These are phyloP conservation scores for Nestor notabilis DNA, from an alignment of 2,113 vertebrate genomes.

Conservation along the genomic window DNA sequence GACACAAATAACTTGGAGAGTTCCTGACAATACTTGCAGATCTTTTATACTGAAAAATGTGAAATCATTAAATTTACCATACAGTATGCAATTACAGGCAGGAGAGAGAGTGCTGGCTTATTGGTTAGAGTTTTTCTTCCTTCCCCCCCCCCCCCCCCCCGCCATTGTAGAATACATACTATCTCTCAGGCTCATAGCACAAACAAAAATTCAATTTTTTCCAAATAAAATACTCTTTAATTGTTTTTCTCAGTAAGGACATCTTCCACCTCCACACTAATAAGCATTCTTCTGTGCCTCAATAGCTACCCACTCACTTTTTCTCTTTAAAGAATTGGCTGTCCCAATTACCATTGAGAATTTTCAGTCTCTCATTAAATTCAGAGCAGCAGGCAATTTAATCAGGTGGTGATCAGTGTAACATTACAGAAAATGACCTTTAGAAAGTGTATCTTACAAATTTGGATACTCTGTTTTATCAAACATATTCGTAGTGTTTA, in stretches of 20 bases:
- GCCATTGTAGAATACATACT: too few relatives aligned
- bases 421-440: conserved; percentile 24
- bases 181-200: too few relatives aligned
- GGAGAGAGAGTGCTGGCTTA: background rate
- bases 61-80: background rate
- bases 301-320: conserved; percentile 48
- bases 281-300: conserved; percentile 47
- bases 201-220: conserved; percentile 47
- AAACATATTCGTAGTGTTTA: background rate
- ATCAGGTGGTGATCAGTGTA: conserved; percentile 20
- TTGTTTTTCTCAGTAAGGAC: conserved; percentile 37
- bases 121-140: background rate
- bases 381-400: conserved; percentile 17
- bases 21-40: background rate
- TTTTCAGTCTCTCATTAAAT: conserved; percentile 61
- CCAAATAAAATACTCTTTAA: conserved; percentile 43
- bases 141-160: too few relatives aligned
- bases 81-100: background rate
- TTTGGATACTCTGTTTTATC: background rate
- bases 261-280: conserved; percentile 45
- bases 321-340: conserved; percentile 24
- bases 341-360: conserved; percentile 52
- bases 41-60: background rate
- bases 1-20: background rate
- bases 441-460: background rate